These are phyloP conservation scores for Platorchestia sp. DNA, from an alignment of 1,140 invertebrate genomes.

Conservation along the genomic window DNA sequence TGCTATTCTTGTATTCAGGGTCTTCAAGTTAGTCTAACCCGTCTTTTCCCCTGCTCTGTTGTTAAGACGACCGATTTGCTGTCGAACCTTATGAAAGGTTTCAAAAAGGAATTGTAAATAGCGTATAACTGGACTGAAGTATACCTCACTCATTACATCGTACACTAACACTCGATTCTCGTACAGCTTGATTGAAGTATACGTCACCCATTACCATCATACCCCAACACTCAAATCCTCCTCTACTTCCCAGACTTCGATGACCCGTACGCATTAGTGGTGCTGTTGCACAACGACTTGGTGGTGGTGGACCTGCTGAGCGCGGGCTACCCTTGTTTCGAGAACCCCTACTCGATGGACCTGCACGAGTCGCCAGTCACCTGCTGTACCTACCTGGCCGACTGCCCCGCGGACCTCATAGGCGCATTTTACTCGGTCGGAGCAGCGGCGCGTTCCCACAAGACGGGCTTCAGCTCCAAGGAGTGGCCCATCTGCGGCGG, in stretches of 20 bases:
- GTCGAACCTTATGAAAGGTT: no score
- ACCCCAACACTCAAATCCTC: no score
- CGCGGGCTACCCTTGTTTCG: constrained; percentile 96
- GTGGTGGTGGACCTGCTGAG: constrained; percentile 97
- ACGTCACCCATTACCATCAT: no score
- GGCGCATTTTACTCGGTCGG: constrained; percentile 93
- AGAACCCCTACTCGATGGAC: constrained; percentile 99
- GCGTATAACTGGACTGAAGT: no score
- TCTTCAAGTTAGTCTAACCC: no score
- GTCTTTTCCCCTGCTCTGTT: no score
- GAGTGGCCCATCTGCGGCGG: constrained; percentile 96
- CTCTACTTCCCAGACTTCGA: constrained; percentile 82
- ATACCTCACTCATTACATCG: no score
- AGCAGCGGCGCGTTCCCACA: constrained; percentile 78
- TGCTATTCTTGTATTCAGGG: no score
- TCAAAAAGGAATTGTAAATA: no score
- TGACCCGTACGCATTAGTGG: constrained; percentile 97
- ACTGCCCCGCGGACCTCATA: constrained; percentile 97
- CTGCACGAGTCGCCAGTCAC: constrained; percentile 78
- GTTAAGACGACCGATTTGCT: no score
- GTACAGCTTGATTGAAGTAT: no score
- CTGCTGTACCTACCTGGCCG: constrained; percentile 94
- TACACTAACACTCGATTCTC: no score
- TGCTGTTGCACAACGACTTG: constrained; percentile 96
- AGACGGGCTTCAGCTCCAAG: constrained; percentile 90